Evolutionary conservation across 92 coral and sea anemone genomes (phyloP).

Genomic region (Parazoanthus darwini): DNA sequence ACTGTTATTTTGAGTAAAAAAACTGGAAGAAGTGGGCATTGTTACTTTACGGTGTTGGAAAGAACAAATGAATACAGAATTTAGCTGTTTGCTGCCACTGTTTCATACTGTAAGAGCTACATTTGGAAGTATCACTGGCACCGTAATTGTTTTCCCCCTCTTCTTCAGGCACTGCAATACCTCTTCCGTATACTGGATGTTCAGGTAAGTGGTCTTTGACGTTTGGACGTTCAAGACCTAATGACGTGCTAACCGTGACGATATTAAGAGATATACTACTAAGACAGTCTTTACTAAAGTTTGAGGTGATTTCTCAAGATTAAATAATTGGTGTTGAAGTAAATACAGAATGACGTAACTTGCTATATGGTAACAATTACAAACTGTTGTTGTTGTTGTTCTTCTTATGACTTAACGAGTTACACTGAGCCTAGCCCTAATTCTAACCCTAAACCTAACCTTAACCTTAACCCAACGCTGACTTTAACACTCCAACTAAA

Average conservation of each 20-base stretch:
- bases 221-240: too few relatives aligned
- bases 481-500: too few relatives aligned
- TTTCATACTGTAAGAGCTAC: neutral
- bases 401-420: too few relatives aligned
- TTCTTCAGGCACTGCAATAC: slow-evolving; percentile 84
- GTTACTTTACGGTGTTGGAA: neutral
- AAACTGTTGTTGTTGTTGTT: too few relatives aligned
- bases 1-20: too few relatives aligned
- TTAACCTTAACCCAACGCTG: too few relatives aligned
- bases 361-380: too few relatives aligned
- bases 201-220: slow-evolving; percentile 59
- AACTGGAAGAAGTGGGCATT: too few relatives aligned
- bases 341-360: neutral
- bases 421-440: too few relatives aligned
- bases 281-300: too few relatives aligned
- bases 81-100: neutral
- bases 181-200: slow-evolving; percentile 93
- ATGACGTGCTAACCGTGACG: neutral
- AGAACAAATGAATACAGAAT: neutral
- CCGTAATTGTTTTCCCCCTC: neutral
- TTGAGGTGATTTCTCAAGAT: too few relatives aligned
- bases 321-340: neutral
- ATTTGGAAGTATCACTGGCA: neutral
- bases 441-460: too few relatives aligned
- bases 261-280: neutral